A percentile compares a stretch with the other conserved stretches of the same genome.
Conservation (phyloP, 2,113 vertebrate species). For the Dicentrarchus labrax region DNA sequence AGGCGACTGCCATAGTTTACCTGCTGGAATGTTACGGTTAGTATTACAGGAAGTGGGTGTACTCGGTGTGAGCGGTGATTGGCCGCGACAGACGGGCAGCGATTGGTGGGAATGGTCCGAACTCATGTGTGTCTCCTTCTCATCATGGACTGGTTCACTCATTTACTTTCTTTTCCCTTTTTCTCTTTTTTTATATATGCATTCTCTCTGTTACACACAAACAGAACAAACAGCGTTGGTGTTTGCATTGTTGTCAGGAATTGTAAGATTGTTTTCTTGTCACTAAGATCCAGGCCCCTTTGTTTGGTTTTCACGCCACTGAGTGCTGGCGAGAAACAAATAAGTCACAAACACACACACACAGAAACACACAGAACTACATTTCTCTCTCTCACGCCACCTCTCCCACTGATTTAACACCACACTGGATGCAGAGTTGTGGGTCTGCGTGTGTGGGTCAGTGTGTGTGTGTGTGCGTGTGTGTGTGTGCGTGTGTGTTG, state of each 20-base stretch:
- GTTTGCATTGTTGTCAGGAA: conserved; percentile 66
- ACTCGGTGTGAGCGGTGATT: conserved; percentile 51
- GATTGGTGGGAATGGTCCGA: conserved; percentile 57
- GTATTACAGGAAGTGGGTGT: conserved; percentile 77
- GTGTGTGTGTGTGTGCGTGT: not conserved
- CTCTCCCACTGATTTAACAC: conserved; percentile 62
- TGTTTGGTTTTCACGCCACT: conserved; percentile 76
- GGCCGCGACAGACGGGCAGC: conserved; percentile 44
- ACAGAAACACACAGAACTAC: conserved; percentile 21
- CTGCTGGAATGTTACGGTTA: conserved; percentile 78
- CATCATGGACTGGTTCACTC: conserved; percentile 13
- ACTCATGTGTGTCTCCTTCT: conserved; percentile 38
- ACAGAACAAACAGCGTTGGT: conserved; percentile 40
- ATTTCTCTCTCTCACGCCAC: conserved; percentile 48
- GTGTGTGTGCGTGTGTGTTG: not conserved
- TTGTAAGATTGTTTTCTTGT: conserved; percentile 62
- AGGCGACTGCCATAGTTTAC: conserved; percentile 78
- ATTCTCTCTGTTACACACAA: not conserved
- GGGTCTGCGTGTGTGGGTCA: conserved; percentile 14
- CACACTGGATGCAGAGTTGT: conserved; percentile 29
- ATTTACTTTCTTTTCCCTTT: conserved; percentile 10
- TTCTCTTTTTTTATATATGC: not conserved
- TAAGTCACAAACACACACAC: conserved; percentile 36
- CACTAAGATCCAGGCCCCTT: conserved; percentile 47
- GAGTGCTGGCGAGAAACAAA: conserved; percentile 65